A percentile compares a stretch with the other conserved stretches of the same genome.
Evolutionary conservation across 2,888 invertebrate species (phyloP).

Genomic region (Caenorhabditis sp.): DNA sequence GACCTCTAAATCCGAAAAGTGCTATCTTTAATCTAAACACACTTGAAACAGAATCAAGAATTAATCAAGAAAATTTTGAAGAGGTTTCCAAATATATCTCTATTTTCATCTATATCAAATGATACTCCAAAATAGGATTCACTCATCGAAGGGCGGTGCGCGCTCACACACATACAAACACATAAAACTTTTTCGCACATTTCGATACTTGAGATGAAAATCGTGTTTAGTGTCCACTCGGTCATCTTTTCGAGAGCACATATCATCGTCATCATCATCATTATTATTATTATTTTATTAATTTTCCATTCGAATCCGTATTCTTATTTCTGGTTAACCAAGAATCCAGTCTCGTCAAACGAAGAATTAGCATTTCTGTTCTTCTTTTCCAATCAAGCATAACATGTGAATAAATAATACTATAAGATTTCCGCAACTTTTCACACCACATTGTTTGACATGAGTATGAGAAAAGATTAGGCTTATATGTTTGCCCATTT

Average conservation of each 20-base stretch:
- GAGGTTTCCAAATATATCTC: background rate
- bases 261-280: background rate
- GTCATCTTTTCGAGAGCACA: background rate
- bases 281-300: background rate
- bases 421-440: background rate
- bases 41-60: background rate
- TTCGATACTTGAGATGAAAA: slow-evolving; percentile 1
- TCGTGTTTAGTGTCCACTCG: slow-evolving; percentile 1
- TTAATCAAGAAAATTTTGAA: background rate
- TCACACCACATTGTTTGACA: background rate
- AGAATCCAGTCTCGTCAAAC: background rate
- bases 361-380: background rate
- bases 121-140: background rate
- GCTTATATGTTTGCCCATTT: background rate
- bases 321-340: background rate
- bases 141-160: background rate
- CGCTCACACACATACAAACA: background rate
- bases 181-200: background rate
- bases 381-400: background rate
- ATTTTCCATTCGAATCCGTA: background rate
- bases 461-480: slow-evolving; percentile 1
- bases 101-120: background rate
- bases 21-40: too few species aligned
- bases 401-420: background rate
- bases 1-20: too few species aligned